These are phyloP conservation scores for Chymomyza fuscimana DNA, from an alignment of 2,888 invertebrate species.

Conservation along the genomic window DNA sequence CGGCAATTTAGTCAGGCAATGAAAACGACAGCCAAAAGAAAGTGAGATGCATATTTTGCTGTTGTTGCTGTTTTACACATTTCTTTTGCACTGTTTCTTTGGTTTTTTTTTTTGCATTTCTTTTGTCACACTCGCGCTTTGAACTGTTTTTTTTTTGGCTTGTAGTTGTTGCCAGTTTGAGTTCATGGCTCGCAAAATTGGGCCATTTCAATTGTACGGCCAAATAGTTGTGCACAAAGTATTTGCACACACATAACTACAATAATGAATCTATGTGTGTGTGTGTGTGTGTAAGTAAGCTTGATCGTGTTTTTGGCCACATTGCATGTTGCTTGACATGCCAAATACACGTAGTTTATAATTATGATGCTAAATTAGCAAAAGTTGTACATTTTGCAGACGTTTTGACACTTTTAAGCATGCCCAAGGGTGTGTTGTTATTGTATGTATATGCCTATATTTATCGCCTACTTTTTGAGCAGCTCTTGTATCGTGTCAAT, in stretches of 20 bases:
- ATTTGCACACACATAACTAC: background rate
- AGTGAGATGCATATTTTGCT: slow-evolving; percentile 71
- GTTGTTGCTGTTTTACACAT: slow-evolving; percentile 37
- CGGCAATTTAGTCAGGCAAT: slow-evolving; percentile 11
- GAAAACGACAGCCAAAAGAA: slow-evolving; percentile 57
- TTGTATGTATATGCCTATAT: background rate
- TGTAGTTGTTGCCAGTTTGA: slow-evolving; percentile 51
- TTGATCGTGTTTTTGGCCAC: slow-evolving; percentile 33
- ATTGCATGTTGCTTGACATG: slow-evolving; percentile 55
- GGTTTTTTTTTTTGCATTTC: slow-evolving; percentile 33
- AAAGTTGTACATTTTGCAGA: slow-evolving; percentile 24
- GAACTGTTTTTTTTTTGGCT: slow-evolving; percentile 11
- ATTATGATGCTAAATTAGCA: slow-evolving; percentile 34
- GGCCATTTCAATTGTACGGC: slow-evolving; percentile 52
- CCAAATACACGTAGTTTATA: slow-evolving; percentile 24
- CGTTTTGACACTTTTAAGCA: slow-evolving; percentile 59
- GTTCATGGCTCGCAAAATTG: slow-evolving; percentile 71
- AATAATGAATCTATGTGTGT: slow-evolving; percentile 5
- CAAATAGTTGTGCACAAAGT: background rate
- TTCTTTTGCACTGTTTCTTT: slow-evolving; percentile 53
- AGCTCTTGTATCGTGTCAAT: background rate
- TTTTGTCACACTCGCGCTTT: slow-evolving; percentile 34
- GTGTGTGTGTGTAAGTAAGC: slow-evolving; percentile 21
- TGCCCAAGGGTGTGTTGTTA: background rate
- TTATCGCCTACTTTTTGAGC: background rate